A percentile compares a stretch with the other conserved stretches of the same genome.
phyloP scores from a whole-genome alignment of 2,888 invertebrate species.

The Lacanobia wlatinum region DNA sequence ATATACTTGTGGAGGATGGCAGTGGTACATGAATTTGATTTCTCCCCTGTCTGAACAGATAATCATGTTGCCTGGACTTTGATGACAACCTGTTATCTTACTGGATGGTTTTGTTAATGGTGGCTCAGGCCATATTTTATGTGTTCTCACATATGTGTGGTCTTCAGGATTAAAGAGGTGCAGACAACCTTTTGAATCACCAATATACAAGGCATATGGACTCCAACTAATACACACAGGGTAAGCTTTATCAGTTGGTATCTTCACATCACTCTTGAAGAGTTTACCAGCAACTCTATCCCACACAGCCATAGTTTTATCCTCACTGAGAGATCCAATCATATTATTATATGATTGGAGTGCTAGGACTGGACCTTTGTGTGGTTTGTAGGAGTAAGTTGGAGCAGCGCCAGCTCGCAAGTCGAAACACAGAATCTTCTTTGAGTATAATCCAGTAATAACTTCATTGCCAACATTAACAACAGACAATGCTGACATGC shows the following conservation, averaged over 20 bases:
- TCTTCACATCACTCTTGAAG: slow-evolving; percentile 80
- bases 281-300: slow-evolving; percentile 89
- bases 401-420: slow-evolving; percentile 82
- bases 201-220: slow-evolving; percentile 83
- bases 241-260: slow-evolving; percentile 82
- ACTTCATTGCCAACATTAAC: slow-evolving; percentile 85
- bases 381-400: slow-evolving; percentile 86
- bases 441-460: slow-evolving; percentile 90
- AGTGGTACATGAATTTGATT: slow-evolving; percentile 87
- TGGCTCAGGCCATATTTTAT: slow-evolving; percentile 84
- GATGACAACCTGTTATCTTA: slow-evolving; percentile 85
- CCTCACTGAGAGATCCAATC: slow-evolving; percentile 91
- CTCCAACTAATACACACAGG: slow-evolving; percentile 86
- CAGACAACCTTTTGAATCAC: slow-evolving; percentile 85
- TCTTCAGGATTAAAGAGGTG: slow-evolving; percentile 84
- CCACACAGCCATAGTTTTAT: slow-evolving; percentile 90
- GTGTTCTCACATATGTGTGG: slow-evolving; percentile 75
- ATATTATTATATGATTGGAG: slow-evolving; percentile 82
- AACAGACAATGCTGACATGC: slow-evolving; percentile 90
- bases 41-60: slow-evolving; percentile 87
- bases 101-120: slow-evolving; percentile 79
- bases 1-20: slow-evolving; percentile 84
- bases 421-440: slow-evolving; percentile 89
- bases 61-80: slow-evolving; percentile 84
- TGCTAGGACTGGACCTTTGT: slow-evolving; percentile 89